A percentile compares a stretch with the other conserved stretches of the same genome.
Evolutionary conservation across 2,113 vertebrate genomes (phyloP).

Genomic region (Cichladusa arquata): DNA sequence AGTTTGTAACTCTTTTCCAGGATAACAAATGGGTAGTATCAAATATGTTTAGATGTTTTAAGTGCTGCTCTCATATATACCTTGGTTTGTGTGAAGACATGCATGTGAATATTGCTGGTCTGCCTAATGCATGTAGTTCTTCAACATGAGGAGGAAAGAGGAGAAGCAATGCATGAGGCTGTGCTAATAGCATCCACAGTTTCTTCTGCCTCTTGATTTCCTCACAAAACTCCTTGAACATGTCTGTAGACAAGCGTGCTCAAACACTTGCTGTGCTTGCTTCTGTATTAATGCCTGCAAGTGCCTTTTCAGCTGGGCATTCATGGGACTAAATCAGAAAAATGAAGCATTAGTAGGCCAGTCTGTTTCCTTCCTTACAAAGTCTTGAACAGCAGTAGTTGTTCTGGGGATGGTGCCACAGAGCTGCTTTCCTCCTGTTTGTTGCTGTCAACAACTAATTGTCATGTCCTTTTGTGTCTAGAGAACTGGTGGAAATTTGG

Average conservation of each 20-base stretch:
- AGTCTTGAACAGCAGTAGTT: neutral
- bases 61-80: neutral
- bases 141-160: neutral
- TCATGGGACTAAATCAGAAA: neutral
- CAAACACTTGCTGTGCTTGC: neutral
- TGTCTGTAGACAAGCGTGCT: neutral
- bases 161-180: neutral
- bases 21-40: neutral
- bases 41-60: neutral
- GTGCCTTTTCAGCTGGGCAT: neutral
- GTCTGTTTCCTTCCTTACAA: neutral
- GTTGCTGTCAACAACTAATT: neutral
- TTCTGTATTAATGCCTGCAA: neutral
- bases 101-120: fast-evolving
- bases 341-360: neutral
- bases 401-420: neutral
- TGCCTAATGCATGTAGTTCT: neutral
- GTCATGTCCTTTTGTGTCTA: neutral
- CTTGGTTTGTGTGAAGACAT: fast-evolving
- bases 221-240: neutral
- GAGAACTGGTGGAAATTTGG: neutral
- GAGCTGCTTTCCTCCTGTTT: neutral
- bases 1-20: neutral
- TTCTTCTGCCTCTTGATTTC: neutral
- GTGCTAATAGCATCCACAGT: neutral